phyloP scores from a whole-genome alignment of 2,888 invertebrate species.

The Lithophane socia region DNA sequence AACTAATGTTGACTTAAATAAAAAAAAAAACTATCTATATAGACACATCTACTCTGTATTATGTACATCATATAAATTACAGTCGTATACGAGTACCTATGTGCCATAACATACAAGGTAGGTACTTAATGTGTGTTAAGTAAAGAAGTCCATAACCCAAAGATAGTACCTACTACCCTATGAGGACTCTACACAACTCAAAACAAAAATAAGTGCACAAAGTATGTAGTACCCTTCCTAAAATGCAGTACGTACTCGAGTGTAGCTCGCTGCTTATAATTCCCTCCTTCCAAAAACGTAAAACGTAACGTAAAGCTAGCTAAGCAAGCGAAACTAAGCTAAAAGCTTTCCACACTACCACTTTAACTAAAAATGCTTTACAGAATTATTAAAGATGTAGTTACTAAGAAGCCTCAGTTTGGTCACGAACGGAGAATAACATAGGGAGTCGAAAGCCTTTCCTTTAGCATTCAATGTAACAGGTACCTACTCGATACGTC shows the following conservation, averaged over 20 bases:
- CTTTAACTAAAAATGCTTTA: slow-evolving; percentile 50
- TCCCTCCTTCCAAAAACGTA: slow-evolving; percentile 24
- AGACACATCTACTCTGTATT: too few relatives aligned
- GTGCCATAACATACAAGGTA: neutral
- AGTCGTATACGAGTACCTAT: neutral
- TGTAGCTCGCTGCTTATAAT: slow-evolving; percentile 5
- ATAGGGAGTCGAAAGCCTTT: slow-evolving; percentile 34
- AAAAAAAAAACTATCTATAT: neutral
- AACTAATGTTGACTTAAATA: neutral
- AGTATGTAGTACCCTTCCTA: neutral
- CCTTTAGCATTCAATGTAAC: slow-evolving; percentile 33
- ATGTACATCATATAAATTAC: too few relatives aligned
- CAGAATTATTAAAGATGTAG: slow-evolving; percentile 45
- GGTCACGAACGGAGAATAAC: slow-evolving; percentile 41
- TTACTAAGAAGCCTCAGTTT: slow-evolving; percentile 25
- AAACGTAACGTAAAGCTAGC: slow-evolving; percentile 26
- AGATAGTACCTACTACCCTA: neutral
- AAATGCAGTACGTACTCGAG: neutral
- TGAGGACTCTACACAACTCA: neutral
- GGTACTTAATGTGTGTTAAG: too few relatives aligned
- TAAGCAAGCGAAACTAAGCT: slow-evolving; percentile 39
- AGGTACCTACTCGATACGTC: slow-evolving; percentile 21
- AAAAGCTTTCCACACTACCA: slow-evolving; percentile 37
- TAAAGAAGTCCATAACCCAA: neutral
- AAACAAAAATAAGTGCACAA: neutral